Conservation (phyloP, 2,113 vertebrate genomes). For the Carassius auratus region DNA sequence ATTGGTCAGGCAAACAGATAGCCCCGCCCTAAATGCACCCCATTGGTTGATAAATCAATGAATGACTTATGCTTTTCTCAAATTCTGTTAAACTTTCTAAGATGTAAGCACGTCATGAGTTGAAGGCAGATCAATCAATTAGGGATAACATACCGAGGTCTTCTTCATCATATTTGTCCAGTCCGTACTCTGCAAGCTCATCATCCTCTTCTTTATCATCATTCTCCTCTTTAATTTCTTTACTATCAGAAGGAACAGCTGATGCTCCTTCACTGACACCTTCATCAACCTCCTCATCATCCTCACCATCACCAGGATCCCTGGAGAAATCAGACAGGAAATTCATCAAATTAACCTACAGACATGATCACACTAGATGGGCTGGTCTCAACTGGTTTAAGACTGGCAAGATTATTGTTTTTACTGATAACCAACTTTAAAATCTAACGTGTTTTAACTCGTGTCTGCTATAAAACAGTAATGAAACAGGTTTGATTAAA, state of each 20-base stretch:
- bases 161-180: slow-evolving; percentile 91
- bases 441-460: not conserved
- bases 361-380: not conserved
- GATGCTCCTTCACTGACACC: slow-evolving; percentile 51
- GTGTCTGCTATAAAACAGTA: not conserved
- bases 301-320: slow-evolving; percentile 70
- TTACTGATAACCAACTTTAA: not conserved
- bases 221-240: slow-evolving; percentile 8
- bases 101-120: not conserved
- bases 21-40: not conserved
- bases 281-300: slow-evolving; percentile 71
- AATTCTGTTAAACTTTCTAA: not conserved
- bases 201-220: slow-evolving; percentile 56
- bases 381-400: not conserved
- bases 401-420: not conserved
- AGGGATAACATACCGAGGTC: slow-evolving; percentile 70
- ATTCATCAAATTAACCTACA: not conserved
- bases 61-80: not conserved
- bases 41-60: not conserved
- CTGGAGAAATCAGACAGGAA: slow-evolving; percentile 49
- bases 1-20: not conserved
- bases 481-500: too few relatives aligned
- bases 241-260: slow-evolving; percentile 40
- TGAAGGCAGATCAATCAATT: not conserved
- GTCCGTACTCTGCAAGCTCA: slow-evolving; percentile 86